Evolutionary conservation across 2,113 vertebrate species (phyloP), one percentile per base, ranked within the genome.

Genomic region (Narcine bancroftii): DNA sequence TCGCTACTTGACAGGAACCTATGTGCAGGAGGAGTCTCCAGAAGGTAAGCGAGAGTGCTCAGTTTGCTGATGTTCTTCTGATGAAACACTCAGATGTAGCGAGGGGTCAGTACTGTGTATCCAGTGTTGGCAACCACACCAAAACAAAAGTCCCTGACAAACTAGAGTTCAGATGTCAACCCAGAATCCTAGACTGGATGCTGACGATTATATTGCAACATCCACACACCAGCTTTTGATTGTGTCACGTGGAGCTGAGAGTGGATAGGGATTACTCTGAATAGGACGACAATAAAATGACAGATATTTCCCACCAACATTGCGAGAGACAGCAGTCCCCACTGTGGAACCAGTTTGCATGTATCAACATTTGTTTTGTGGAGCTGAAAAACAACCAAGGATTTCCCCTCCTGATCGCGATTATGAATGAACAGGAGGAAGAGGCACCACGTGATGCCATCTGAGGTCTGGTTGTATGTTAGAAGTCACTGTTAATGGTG

Each of bases 11-110:
- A 99, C 99, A 0, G 99, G 99, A 93, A 99, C 99, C 0, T 99
- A 99, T 1, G 98, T 99, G 60, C 99, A 99, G 94, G 99, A 99
- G 93, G 99, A 99, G 85, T 99, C 98, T 0, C 99, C 99, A 5
- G 99, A 99, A 97, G 99, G 99, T 99, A 96, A 0, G 95, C 39
- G 33, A 91, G 89, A 91, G 65, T 19, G 26, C 3, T 91, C 10
- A 26, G 42, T 69, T 47, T 24, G 45, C 39, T 91, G 10, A 45
- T 15, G 0, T 91, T 36, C 29, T 69, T 87, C 45, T 47, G 24
- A 47, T 71, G 60, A 24, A 45, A 24, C 39, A 42, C 36, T 89
- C 15, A 85, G 81, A 83, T 17, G 36, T 81, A 45, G 45, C 26
- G 6, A 79, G 21, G 39, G 7, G 42, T 24, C 21, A 47, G 45